Conservation (phyloP, 2,113 vertebrate genomes). For the Andinoacara biseriatus region DNA sequence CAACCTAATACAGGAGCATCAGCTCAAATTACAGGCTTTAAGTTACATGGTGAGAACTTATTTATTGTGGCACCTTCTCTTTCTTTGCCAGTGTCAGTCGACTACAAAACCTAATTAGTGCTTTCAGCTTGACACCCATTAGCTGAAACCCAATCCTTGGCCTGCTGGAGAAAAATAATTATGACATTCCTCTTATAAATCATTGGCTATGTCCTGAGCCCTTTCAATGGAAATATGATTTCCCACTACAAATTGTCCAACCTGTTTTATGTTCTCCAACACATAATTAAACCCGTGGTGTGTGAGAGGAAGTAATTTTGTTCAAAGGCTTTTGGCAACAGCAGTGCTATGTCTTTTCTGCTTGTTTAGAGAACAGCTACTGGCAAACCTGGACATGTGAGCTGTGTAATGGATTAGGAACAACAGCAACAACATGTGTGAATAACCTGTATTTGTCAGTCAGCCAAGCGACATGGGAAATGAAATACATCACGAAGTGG, state of each 20-base stretch:
- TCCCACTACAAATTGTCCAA: conserved; percentile 92
- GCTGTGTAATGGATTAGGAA: conserved; percentile 74
- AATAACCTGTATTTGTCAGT: conserved; percentile 66
- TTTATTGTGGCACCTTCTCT: conserved; percentile 88
- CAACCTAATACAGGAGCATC: conserved; percentile 84
- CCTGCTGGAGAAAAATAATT: conserved; percentile 87
- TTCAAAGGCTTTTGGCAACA: conserved; percentile 90
- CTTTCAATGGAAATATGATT: conserved; percentile 94
- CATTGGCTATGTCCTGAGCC: conserved; percentile 87
- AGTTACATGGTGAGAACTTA: conserved; percentile 85
- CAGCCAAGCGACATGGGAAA: conserved; percentile 64
- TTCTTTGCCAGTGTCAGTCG: conserved; percentile 83
- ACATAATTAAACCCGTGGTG: conserved; percentile 92
- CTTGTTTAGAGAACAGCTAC: conserved; percentile 86
- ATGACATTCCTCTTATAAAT: conserved; percentile 92
- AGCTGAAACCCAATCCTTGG: conserved; percentile 86
- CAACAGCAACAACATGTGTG: conserved; percentile 70
- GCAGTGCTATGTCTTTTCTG: conserved; percentile 83
- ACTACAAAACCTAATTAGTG: conserved; percentile 92
- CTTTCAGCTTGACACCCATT: conserved; percentile 86
- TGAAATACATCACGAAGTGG: conserved; percentile 62
- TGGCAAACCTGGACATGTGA: conserved; percentile 78
- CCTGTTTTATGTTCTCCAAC: conserved; percentile 92
- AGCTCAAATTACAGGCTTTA: conserved; percentile 90
- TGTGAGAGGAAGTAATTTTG: conserved; percentile 94